A percentile compares a stretch with the other conserved stretches of the same genome.
phyloP scores from a whole-genome alignment of 2,113 vertebrate genomes.

The Bothrops jararaca region DNA sequence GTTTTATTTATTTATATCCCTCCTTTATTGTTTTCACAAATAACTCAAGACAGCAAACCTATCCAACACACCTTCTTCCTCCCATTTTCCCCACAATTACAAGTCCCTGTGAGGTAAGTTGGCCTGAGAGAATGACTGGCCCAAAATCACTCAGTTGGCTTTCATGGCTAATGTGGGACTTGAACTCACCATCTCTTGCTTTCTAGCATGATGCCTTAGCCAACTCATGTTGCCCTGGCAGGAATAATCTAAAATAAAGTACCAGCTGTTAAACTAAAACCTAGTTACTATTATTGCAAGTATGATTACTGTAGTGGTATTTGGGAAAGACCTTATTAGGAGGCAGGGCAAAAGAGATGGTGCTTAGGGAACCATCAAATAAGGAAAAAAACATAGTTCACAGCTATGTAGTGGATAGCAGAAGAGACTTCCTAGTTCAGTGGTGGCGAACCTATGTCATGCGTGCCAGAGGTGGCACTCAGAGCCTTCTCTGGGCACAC shows the following conservation, averaged over 20 bases:
- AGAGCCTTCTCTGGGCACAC: no score
- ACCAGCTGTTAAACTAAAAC: neutral
- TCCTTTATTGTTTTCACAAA: neutral
- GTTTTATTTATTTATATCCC: neutral
- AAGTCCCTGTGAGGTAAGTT: no score
- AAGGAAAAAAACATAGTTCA: neutral
- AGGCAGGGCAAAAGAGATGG: neutral
- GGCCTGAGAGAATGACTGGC: no score
- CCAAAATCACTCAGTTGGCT: no score
- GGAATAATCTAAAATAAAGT: neutral
- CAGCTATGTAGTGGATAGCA: neutral
- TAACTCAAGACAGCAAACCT: neutral
- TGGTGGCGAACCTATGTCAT: no score
- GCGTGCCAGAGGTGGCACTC: no score
- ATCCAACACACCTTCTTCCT: no score
- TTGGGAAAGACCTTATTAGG: neutral
- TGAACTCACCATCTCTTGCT: no score
- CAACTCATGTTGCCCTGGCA: neutral
- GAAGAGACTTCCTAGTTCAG: neutral
- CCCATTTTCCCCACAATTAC: no score
- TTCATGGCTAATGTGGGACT: neutral
- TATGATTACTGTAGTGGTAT: neutral
- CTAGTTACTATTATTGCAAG: neutral
- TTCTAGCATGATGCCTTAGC: neutral
- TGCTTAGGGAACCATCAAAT: neutral